Evolutionary conservation across 2,888 invertebrate genomes (phyloP).

Genomic region (Aquatica leii): DNA sequence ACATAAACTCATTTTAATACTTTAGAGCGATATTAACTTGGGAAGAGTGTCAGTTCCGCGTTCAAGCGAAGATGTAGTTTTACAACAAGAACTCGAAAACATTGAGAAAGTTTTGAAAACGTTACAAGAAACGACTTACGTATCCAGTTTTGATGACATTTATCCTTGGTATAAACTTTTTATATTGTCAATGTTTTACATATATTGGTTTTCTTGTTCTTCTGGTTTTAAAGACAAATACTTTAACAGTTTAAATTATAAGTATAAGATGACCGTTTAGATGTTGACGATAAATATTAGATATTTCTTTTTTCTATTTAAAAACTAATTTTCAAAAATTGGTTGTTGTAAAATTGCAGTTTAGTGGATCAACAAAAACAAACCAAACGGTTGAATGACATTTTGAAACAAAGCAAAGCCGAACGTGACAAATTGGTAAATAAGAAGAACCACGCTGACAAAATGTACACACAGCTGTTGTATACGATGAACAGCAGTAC

Average conservation of each 20-base stretch:
- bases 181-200: too few species aligned
- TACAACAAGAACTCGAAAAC: slow-evolving; percentile 55
- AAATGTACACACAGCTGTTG: slow-evolving; percentile 46
- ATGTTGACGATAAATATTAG: too few species aligned
- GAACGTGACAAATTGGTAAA: slow-evolving; percentile 48
- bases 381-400: slow-evolving; percentile 46
- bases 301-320: too few species aligned
- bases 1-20: too few species aligned
- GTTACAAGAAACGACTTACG: slow-evolving; percentile 58
- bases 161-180: slow-evolving; percentile 62
- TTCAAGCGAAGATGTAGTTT: slow-evolving; percentile 47
- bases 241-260: too few species aligned
- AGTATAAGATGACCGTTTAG: too few species aligned
- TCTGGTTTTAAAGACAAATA: background rate
- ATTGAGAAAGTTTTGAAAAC: slow-evolving; percentile 58
- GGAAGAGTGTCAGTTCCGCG: slow-evolving; percentile 45
- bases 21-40: slow-evolving; percentile 53
- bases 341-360: slow-evolving; percentile 43
- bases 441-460: slow-evolving; percentile 48
- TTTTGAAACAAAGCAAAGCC: slow-evolving; percentile 46
- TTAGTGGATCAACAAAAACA: slow-evolving; percentile 52
- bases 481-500: slow-evolving; percentile 53
- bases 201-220: too few species aligned
- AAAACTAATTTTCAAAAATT: too few species aligned
- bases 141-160: slow-evolving; percentile 59